Evolutionary conservation across 2,113 vertebrate genomes (phyloP).

Genomic region (Nanorana parkeri): DNA sequence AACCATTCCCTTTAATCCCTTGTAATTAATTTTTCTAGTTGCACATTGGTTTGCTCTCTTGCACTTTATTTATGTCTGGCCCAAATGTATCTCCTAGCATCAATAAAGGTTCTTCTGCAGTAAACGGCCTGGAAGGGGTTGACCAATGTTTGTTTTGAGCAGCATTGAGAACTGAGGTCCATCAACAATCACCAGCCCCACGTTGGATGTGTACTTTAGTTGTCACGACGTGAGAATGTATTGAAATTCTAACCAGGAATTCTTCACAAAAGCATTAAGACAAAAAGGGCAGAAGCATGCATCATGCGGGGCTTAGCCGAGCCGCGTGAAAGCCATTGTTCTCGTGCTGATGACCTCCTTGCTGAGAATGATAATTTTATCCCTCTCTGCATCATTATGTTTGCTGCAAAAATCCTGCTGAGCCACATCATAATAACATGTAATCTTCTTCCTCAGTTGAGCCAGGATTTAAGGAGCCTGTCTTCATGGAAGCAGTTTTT

Average conservation of each 20-base stretch:
- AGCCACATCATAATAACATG: constrained; percentile 77
- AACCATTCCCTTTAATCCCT: too few species aligned
- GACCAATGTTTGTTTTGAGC: not conserved
- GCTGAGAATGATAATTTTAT: constrained; percentile 71
- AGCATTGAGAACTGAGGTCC: constrained; percentile 32
- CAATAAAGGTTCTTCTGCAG: too few species aligned
- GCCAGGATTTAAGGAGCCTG: constrained; percentile 74
- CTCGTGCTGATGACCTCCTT: constrained; percentile 71
- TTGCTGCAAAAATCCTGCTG: constrained; percentile 72
- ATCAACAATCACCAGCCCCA: constrained; percentile 46
- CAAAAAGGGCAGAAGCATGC: constrained; percentile 59
- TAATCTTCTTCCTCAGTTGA: constrained; percentile 81
- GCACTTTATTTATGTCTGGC: too few species aligned
- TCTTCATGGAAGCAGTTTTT: constrained; percentile 73
- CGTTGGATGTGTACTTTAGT: constrained; percentile 4
- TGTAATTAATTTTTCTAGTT: too few species aligned
- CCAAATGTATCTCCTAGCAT: too few species aligned
- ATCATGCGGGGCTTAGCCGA: constrained; percentile 59
- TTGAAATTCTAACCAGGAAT: constrained; percentile 51
- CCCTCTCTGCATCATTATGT: constrained; percentile 75
- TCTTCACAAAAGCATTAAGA: constrained; percentile 60
- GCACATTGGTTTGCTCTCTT: too few species aligned
- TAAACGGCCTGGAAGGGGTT: too few species aligned
- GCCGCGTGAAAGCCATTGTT: constrained; percentile 66
- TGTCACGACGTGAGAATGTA: constrained; percentile 51